These are phyloP conservation scores for Coecobrya sp. DNA, from an alignment of 2,888 invertebrate species.

Conservation along the genomic window DNA sequence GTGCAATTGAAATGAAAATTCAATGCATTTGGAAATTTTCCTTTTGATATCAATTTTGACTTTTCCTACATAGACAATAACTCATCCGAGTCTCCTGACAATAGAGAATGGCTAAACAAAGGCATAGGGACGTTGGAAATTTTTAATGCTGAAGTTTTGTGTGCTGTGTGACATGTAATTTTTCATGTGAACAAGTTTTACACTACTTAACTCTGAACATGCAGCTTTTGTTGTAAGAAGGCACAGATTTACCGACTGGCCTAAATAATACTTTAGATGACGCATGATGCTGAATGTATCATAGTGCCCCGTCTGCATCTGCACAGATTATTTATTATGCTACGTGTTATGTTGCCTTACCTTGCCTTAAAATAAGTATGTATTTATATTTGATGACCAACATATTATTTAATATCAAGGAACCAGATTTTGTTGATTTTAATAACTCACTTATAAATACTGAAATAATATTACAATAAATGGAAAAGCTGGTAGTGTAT, in stretches of 20 bases:
- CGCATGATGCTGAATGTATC: too few species aligned
- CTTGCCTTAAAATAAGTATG: too few species aligned
- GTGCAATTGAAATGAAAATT: background rate
- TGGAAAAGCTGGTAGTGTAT: too few species aligned
- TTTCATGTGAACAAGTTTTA: conserved; percentile 28
- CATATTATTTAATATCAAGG: too few species aligned
- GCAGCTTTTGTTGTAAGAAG: background rate
- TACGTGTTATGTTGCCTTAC: too few species aligned
- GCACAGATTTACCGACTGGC: too few species aligned
- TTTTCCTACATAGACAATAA: conserved; percentile 14
- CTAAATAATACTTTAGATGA: too few species aligned
- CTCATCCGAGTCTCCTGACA: conserved; percentile 32
- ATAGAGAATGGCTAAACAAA: conserved; percentile 16
- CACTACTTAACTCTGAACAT: background rate
- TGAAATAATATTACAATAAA: too few species aligned
- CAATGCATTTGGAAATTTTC: background rate
- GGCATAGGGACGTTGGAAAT: background rate
- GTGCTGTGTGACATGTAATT: conserved; percentile 38
- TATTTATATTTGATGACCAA: too few species aligned
- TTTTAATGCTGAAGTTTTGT: conserved; percentile 57
- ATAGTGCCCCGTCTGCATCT: too few species aligned
- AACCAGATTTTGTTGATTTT: background rate
- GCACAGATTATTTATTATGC: too few species aligned
- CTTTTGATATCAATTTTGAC: background rate
- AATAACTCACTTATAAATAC: background rate